Evolutionary conservation across 1,140 invertebrate genomes (phyloP).

Genomic region (Amyelois transitella): DNA sequence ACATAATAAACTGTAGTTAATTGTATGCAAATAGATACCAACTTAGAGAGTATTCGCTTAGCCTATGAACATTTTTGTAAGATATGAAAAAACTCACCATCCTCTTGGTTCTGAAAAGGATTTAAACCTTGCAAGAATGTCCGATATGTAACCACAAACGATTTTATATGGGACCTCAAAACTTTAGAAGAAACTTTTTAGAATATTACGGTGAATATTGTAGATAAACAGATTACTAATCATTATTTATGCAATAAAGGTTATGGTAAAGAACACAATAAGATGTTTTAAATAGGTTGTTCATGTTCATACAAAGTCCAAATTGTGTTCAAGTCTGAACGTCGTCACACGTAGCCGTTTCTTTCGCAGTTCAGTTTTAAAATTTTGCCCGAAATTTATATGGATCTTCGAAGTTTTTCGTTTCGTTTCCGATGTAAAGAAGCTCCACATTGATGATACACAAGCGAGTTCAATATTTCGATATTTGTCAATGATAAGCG

Average conservation of each 20-base stretch:
- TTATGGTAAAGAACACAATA: conserved; percentile 14
- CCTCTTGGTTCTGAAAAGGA: conserved; percentile 63
- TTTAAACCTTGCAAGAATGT: conserved; percentile 60
- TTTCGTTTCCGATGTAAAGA: conserved; percentile 21
- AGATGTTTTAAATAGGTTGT: conserved; percentile 45
- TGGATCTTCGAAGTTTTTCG: conserved; percentile 71
- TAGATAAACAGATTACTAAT: not conserved
- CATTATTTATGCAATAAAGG: not conserved
- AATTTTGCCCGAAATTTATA: conserved; percentile 56
- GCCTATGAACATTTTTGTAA: conserved; percentile 60
- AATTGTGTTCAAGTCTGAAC: conserved; percentile 35
- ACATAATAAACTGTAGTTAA: not conserved
- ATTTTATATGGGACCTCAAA: conserved; percentile 13
- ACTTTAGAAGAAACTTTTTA: not conserved
- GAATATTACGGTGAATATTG: not conserved
- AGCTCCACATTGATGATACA: conserved; percentile 39
- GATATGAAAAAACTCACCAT: conserved; percentile 62
- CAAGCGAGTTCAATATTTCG: conserved; percentile 22
- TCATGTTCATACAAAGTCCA: conserved; percentile 24
- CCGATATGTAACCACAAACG: conserved; percentile 38
- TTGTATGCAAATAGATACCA: not conserved
- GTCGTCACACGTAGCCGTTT: conserved; percentile 26
- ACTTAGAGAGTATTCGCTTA: conserved; percentile 37
- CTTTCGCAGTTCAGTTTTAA: conserved; percentile 48
- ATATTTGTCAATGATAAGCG: conserved; percentile 31